phyloP scores from a whole-genome alignment of 2,797 vertebrate species.

The Pogoniulus pusillus region DNA sequence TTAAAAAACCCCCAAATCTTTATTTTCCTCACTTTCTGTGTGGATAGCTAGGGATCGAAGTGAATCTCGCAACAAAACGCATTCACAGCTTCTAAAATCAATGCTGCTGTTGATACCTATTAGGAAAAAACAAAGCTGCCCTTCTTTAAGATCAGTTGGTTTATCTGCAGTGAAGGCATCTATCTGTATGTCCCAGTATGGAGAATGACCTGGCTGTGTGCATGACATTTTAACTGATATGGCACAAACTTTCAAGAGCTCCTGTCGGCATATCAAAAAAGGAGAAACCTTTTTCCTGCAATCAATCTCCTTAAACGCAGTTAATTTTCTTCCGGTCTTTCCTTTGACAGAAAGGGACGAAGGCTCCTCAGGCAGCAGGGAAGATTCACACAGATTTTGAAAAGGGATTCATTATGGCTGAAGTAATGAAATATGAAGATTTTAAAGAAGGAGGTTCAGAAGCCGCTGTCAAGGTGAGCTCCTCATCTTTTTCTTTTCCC shows the following conservation, averaged over 20 bases:
- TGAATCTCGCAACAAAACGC: conserved; percentile 81
- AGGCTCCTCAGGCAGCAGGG: conserved; percentile 91
- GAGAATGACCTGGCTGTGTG: conserved; percentile 48
- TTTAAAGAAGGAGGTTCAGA: conserved; percentile 95
- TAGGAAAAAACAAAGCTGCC: conserved; percentile 72
- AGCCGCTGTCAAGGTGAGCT: conserved; percentile 89
- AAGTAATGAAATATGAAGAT: conserved; percentile 97
- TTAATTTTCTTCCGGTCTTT: conserved; percentile 81
- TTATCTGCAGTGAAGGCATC: conserved; percentile 77
- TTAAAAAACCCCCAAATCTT: conserved; percentile 61
- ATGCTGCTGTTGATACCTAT: conserved; percentile 80
- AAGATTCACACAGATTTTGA: conserved; percentile 94
- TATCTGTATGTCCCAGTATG: conserved; percentile 75
- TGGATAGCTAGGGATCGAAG: conserved; percentile 80
- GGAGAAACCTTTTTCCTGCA: conserved; percentile 71
- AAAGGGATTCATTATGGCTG: conserved; percentile 97
- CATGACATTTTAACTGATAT: conserved; percentile 52
- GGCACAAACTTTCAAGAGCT: conserved; percentile 72
- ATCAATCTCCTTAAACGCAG: conserved; percentile 87
- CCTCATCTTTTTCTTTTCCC: conserved; percentile 3
- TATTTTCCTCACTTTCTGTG: conserved; percentile 62
- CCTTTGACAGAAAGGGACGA: conserved; percentile 89
- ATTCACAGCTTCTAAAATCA: conserved; percentile 86
- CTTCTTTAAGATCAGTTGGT: conserved; percentile 77
- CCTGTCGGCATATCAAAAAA: conserved; percentile 55